Percentiles rank a stretch among this genome's conserved stretches.
Conservation (phyloP, 2,888 invertebrate genomes). For the Hirtodrosophila histrioides region DNA sequence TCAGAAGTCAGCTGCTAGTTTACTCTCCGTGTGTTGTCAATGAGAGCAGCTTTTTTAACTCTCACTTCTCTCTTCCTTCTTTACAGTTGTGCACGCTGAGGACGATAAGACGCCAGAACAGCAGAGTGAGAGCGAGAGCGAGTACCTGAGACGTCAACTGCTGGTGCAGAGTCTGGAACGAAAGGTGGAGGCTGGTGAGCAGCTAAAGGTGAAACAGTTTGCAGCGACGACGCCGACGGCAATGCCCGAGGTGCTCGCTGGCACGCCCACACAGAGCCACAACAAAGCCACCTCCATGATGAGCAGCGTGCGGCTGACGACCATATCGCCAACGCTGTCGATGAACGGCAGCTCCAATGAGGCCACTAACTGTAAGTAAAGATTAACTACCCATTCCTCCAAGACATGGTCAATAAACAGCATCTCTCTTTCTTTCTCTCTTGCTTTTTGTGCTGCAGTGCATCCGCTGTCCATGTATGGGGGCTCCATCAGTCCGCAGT, state of each 20-base stretch:
- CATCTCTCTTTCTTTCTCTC: not conserved
- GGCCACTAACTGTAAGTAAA: slow-evolving; percentile 77
- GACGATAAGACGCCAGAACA: slow-evolving; percentile 10
- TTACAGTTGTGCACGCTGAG: slow-evolving; percentile 25
- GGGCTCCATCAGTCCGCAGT: slow-evolving; percentile 82
- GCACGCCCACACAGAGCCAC: slow-evolving; percentile 65
- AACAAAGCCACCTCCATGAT: slow-evolving; percentile 65
- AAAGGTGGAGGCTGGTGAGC: not conserved
- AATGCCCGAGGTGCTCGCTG: slow-evolving; percentile 78
- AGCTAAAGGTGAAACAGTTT: slow-evolving; percentile 24
- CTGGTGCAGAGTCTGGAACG: slow-evolving; percentile 5
- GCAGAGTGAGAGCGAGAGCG: slow-evolving; percentile 11
- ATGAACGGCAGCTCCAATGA: slow-evolving; percentile 82
- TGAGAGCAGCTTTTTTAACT: too few species aligned
- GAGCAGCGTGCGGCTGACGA: slow-evolving; percentile 74
- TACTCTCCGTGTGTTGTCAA: not conserved
- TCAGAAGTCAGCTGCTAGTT: too few species aligned
- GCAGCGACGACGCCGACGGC: slow-evolving; percentile 18
- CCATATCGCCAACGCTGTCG: slow-evolving; percentile 85
- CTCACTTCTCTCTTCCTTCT: not conserved
- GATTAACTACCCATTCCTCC: not conserved
- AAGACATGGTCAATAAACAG: not conserved
- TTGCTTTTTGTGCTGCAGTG: slow-evolving; percentile 55
- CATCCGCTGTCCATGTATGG: slow-evolving; percentile 80
- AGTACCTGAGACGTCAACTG: slow-evolving; percentile 4